phyloP scores from a whole-genome alignment of 1,140 invertebrate genomes.

The Psix sp. region DNA sequence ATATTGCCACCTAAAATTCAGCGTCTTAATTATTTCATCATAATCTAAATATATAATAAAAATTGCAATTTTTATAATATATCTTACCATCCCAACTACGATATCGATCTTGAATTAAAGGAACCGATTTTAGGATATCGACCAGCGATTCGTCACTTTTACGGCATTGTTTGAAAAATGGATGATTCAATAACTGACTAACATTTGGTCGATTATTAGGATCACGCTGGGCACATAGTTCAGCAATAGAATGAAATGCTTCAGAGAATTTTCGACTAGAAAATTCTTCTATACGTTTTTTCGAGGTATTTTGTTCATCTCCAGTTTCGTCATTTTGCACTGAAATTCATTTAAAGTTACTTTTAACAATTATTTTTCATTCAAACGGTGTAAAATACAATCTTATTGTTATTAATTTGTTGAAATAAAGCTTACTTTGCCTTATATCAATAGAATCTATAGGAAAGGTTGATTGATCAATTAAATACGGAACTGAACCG shows the following conservation, averaged over 20 bases:
- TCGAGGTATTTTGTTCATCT: constrained; percentile 49
- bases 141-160: constrained; percentile 70
- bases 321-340: constrained; percentile 55
- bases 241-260: constrained; percentile 85
- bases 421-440: constrained; percentile 58
- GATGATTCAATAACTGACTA: constrained; percentile 82
- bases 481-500: constrained; percentile 85
- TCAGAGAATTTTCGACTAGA: constrained; percentile 81
- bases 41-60: constrained; percentile 7
- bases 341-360: constrained; percentile 25
- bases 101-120: constrained; percentile 76
- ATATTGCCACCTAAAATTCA: constrained; percentile 66
- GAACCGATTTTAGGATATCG: constrained; percentile 77
- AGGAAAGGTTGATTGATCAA: constrained; percentile 86
- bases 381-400: not conserved
- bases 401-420: constrained; percentile 17
- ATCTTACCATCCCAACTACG: constrained; percentile 69
- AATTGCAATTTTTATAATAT: not conserved
- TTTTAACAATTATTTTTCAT: constrained; percentile 3
- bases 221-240: constrained; percentile 83
- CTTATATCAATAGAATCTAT: constrained; percentile 78
- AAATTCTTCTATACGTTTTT: constrained; percentile 53
- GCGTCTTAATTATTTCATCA: constrained; percentile 12
- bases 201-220: constrained; percentile 81
- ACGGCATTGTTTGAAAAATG: constrained; percentile 84